These are phyloP conservation scores for Tetramorium parvispinum DNA, from an alignment of 1,140 invertebrate genomes.

Conservation along the genomic window DNA sequence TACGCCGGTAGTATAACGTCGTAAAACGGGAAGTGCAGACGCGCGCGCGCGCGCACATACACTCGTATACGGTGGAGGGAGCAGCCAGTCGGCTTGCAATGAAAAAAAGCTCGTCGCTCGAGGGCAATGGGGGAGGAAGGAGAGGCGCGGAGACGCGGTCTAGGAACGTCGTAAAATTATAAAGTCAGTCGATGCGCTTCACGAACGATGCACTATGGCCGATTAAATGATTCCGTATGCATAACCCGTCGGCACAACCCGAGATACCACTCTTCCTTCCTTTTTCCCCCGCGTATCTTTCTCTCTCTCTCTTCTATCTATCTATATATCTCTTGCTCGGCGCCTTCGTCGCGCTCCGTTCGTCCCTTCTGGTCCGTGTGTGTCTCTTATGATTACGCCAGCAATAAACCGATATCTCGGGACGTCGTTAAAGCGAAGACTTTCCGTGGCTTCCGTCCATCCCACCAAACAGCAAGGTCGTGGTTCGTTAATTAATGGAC, in stretches of 20 bases:
- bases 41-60: neutral
- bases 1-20: conserved; percentile 73
- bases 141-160: conserved; percentile 47
- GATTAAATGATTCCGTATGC: conserved; percentile 79
- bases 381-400: conserved; percentile 57
- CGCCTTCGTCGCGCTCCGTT: neutral
- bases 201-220: conserved; percentile 71
- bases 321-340: neutral
- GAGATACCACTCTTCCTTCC: conserved; percentile 45
- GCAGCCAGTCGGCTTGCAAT: neutral
- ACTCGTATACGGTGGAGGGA: neutral
- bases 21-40: conserved; percentile 72
- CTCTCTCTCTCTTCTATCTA: neutral
- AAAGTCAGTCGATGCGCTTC: conserved; percentile 74
- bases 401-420: conserved; percentile 62
- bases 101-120: conserved; percentile 3
- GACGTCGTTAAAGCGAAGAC: conserved; percentile 47
- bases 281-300: neutral
- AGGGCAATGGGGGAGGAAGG: conserved; percentile 17
- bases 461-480: conserved; percentile 42
- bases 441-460: conserved; percentile 56
- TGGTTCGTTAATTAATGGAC: conserved; percentile 59
- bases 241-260: conserved; percentile 70
- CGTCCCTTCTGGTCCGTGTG: neutral
- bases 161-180: conserved; percentile 81